Evolutionary conservation across 2,888 invertebrate genomes (phyloP).

Genomic region (Acrocyrtus sp.): DNA sequence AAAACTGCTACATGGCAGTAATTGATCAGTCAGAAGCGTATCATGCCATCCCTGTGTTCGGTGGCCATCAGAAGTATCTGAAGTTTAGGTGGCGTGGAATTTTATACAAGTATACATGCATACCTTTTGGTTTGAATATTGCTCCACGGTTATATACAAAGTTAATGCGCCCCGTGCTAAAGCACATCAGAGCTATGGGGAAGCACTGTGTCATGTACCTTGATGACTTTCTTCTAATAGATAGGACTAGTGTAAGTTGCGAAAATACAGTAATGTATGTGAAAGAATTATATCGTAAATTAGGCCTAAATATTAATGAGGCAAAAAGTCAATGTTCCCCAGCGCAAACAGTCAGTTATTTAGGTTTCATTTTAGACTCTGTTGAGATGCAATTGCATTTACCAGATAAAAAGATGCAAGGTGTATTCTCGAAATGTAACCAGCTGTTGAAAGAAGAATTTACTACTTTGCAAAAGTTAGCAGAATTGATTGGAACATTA

Average conservation of each 20-base stretch:
- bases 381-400: background rate
- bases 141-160: conserved; percentile 27
- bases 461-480: background rate
- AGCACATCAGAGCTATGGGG: background rate
- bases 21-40: conserved; percentile 17
- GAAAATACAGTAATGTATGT: background rate
- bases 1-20: background rate
- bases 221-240: conserved; percentile 9
- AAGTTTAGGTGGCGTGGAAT: conserved; percentile 8
- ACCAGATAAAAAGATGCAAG: background rate
- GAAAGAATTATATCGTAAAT: background rate
- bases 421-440: background rate
- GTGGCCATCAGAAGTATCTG: background rate
- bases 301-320: conserved; percentile 6
- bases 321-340: conserved; percentile 8
- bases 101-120: conserved; percentile 17
- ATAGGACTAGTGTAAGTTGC: background rate
- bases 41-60: conserved; percentile 1
- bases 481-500: conserved; percentile 6
- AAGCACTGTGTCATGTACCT: background rate
- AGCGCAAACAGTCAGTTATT: background rate
- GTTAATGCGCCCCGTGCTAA: conserved; percentile 6
- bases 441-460: background rate
- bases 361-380: background rate
- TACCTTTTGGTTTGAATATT: conserved; percentile 21